Percentiles rank a stretch among this genome's conserved stretches.
phyloP scores from a whole-genome alignment of 2,888 invertebrate genomes.

The Agrochola litura region DNA sequence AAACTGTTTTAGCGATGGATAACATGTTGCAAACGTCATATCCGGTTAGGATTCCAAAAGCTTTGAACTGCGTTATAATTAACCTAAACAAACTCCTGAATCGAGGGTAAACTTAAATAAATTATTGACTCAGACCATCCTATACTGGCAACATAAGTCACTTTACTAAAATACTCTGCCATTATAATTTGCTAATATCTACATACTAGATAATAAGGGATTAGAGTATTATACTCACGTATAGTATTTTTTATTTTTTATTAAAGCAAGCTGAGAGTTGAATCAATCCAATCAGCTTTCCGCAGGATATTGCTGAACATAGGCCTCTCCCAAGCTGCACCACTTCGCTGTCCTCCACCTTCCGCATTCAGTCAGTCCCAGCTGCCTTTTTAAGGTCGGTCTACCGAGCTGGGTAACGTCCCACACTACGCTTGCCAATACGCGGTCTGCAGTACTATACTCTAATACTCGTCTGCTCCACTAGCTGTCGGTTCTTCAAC shows the following conservation, averaged over 20 bases:
- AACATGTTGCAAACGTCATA: conserved; percentile 27
- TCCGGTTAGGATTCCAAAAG: conserved; percentile 38
- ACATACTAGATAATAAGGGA: too few relatives aligned
- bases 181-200: neutral
- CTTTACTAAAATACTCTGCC: neutral
- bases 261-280: too few relatives aligned
- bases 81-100: conserved; percentile 22
- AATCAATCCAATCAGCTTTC: neutral
- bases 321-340: too few relatives aligned
- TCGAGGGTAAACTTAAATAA: conserved; percentile 24
- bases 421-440: neutral
- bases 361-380: neutral
- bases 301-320: neutral
- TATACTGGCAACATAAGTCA: neutral
- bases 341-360: neutral
- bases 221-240: too few relatives aligned
- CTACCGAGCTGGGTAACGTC: neutral
- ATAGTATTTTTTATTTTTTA: too few relatives aligned
- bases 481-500: neutral
- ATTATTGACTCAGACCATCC: conserved; percentile 19
- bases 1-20: conserved; percentile 41
- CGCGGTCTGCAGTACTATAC: neutral
- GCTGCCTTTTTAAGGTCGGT: neutral
- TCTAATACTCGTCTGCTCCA: neutral
- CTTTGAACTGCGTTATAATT: conserved; percentile 41